phyloP scores from a whole-genome alignment of 2,888 invertebrate species.

The Hedya salicella region DNA sequence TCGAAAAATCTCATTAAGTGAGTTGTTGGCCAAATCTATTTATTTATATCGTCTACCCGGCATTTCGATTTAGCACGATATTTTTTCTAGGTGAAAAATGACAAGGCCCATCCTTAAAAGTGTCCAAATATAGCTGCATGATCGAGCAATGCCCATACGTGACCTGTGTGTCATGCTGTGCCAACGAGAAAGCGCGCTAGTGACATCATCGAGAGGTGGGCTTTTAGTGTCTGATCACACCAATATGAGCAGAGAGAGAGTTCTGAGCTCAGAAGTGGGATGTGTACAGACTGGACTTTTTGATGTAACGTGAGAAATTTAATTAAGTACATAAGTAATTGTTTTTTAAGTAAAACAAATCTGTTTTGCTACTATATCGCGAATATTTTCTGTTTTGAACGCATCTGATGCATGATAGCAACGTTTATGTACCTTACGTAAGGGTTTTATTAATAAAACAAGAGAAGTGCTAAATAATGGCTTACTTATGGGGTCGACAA shows the following conservation, averaged over 20 bases:
- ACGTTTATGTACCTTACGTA: no score
- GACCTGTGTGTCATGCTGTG: slow-evolving; percentile 25
- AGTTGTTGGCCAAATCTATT: no score
- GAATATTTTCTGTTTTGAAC: no score
- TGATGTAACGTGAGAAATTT: no score
- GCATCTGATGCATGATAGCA: no score
- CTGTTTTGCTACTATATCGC: no score
- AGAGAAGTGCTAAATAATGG: no score
- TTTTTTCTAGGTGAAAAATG: neutral
- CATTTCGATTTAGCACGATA: neutral
- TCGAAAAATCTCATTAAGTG: no score
- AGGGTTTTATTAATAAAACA: no score
- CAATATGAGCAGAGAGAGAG: neutral
- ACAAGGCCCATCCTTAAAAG: slow-evolving; percentile 11
- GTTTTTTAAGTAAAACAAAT: no score
- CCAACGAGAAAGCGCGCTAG: slow-evolving; percentile 21
- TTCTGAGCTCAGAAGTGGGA: neutral
- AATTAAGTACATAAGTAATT: no score
- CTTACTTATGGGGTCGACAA: no score
- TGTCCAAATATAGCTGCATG: slow-evolving; percentile 21
- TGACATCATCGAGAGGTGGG: slow-evolving; percentile 29
- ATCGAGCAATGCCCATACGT: slow-evolving; percentile 24
- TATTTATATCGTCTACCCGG: neutral
- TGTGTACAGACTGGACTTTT: neutral
- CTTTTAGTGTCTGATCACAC: slow-evolving; percentile 14